Base-by-base conservation (phyloP, 2,888 invertebrate genomes). In the Ennomos erosarius region DNA sequence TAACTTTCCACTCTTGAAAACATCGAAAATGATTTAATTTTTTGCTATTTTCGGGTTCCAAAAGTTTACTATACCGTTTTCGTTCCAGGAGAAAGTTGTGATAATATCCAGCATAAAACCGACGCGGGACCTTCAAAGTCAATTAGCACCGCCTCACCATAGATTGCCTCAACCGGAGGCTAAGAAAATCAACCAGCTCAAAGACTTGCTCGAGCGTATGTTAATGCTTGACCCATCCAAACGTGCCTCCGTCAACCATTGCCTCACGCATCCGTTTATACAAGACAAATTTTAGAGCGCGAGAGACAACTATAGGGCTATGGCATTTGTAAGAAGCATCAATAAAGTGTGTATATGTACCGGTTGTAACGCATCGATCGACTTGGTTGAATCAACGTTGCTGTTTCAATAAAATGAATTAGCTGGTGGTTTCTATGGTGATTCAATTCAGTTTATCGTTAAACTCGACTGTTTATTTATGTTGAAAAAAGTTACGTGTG, bases 41-140 rank as follows among this genome's bases (percentile, higher is more conserved):
- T 16, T 16, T 16, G 1, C 16, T 3, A 2, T 2, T 16, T 26
- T 26, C 6, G 3, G 26, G 26, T 26, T n/a, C 26, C 26, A 26
- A 1, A 26, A 6, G 3, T 26, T 26, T 26, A 26, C 6, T 6
- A 26, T 26, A 26, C 26, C 10, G 26, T 11, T 10, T 13, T 75
- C 67, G 68, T 91, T 92, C n/a, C 91, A 99, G 99, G 99, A 99
- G 84, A 99, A 99, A 92, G 94, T 99, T 49, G 98, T 99, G n/a
- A 96, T 98, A 44, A 96, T 99, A 95, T 95, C 98, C 43, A 97
- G 97, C 49, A 95, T 99, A 65, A 97, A 97, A 76, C 94, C 97
- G 10, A 94, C 94, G 1, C 94, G 99, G 36, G 98, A 99, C 81
- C 93, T 99, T 58, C 96, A 96, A 72, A 91, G 95, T 0, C 99